Evolutionary conservation across 2,888 invertebrate species (phyloP).

Genomic region (Cheilosia scutellata): DNA sequence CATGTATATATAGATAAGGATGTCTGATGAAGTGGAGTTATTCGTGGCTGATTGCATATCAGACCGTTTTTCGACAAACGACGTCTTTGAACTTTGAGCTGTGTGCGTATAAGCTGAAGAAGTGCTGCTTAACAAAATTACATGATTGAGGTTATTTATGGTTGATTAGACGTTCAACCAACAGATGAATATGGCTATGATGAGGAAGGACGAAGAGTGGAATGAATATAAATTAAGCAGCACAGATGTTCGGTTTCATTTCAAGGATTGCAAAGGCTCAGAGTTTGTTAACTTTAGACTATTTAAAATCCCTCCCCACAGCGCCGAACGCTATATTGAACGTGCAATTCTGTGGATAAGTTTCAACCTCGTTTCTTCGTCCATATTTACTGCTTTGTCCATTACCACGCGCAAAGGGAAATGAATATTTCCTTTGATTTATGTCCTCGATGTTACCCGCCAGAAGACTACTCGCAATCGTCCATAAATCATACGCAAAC

Average conservation of each 20-base stretch:
- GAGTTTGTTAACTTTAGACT: no score
- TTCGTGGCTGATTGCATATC: constrained; percentile 19
- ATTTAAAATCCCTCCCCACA: no score
- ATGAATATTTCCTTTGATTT: constrained; percentile 27
- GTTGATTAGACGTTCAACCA: background rate
- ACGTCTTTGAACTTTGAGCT: constrained; percentile 16
- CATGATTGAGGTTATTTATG: constrained; percentile 16
- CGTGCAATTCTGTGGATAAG: no score
- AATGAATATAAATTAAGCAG: no score
- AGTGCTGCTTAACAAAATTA: background rate
- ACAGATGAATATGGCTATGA: background rate
- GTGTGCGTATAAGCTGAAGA: background rate
- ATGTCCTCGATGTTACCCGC: constrained; percentile 4
- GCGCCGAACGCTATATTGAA: no score
- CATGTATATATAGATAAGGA: background rate
- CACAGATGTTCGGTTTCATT: no score
- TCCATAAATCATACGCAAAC: constrained; percentile 48
- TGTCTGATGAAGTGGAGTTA: constrained; percentile 7
- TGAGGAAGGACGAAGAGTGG: background rate
- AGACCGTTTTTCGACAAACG: background rate
- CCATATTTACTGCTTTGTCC: background rate
- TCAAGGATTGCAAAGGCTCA: no score
- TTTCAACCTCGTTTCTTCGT: no score
- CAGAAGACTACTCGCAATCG: background rate
- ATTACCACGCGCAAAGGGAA: constrained; percentile 1